Base-by-base conservation (phyloP, 2,888 invertebrate species). In the Glaucopsyche alexis region DNA sequence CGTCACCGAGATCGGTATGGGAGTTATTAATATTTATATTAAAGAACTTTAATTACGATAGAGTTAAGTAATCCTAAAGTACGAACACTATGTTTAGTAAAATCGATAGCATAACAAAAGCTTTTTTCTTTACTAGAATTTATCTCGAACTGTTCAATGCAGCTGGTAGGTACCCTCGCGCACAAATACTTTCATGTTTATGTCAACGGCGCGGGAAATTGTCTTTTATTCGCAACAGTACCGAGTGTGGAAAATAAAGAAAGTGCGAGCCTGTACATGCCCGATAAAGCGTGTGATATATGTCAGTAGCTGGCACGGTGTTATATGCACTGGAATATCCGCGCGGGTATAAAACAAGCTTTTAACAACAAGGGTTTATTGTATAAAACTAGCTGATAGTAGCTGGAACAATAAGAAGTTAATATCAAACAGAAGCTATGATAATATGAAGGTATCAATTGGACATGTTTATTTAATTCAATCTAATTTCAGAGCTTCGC, bases 181-280 rank as follows among this genome's bases (percentile, higher is more conserved):
- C 29, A 60, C 38, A 42, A 42, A 42, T 29, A 60, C 60, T 29
- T 29, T 29, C 19, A 60, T 19, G 29, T 60, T 60, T 60, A 60
- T 60, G 60, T 60, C 13, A 60, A 29, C 60, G 13, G 60, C 6
- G 29, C 60, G 60, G 11, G 29, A 60, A 60, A 29, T 60, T 29
- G 29, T 60, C 29, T 60, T 60, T 60, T 29, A 60, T 60, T 60
- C 7, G 29, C 29, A 29, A 60, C 60, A 8, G 60, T 60, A 60
- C 60, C 60, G 29, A 60, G 13, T 38, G 29, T 60, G 60, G 29
- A 60, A 55, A 60, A 60, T 38, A 60, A 29, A 60, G 60, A 60
- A 60, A 7, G 19, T 9, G 29, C 29, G 7, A 60, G 9, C 29
- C 29, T 47, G 47, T 47, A 47, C 9, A 47, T 29, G 29, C 1